Evolutionary conservation across 2,888 invertebrate genomes (phyloP).

Genomic region (Junonia oenone): DNA sequence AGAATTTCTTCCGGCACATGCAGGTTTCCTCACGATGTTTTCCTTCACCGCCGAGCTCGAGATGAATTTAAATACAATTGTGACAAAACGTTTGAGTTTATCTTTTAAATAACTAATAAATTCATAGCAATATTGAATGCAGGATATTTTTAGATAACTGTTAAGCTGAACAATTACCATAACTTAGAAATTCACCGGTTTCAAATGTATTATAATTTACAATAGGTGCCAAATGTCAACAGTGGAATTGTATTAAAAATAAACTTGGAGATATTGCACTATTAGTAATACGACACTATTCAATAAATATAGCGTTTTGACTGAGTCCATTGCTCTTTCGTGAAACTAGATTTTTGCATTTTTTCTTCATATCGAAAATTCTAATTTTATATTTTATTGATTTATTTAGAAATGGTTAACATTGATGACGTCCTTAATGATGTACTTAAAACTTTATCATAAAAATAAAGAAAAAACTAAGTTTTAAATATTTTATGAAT

Average conservation of each 20-base stretch:
- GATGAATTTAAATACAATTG: no score
- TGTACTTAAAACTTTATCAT: no score
- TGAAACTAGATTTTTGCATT: not conserved
- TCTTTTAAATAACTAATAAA: not conserved
- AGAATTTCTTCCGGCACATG: no score
- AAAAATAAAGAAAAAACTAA: no score
- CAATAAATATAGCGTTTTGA: not conserved
- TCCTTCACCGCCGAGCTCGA: no score
- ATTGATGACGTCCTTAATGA: no score
- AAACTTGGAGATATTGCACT: not conserved
- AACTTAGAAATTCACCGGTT: not conserved
- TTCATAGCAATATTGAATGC: not conserved
- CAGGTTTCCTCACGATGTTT: no score
- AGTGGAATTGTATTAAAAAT: not conserved
- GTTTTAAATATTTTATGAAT: no score
- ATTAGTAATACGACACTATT: not conserved
- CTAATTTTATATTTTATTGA: not conserved
- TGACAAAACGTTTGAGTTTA: no score
- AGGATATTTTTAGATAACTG: not conserved
- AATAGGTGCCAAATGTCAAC: not conserved
- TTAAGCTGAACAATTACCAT: not conserved
- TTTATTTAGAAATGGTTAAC: no score
- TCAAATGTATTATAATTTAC: not conserved
- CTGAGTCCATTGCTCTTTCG: not conserved
- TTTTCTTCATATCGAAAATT: not conserved